A percentile compares a stretch with the other conserved stretches of the same genome.
phyloP scores from a whole-genome alignment of 2,113 vertebrate species.

The Siphamia tubifer region DNA sequence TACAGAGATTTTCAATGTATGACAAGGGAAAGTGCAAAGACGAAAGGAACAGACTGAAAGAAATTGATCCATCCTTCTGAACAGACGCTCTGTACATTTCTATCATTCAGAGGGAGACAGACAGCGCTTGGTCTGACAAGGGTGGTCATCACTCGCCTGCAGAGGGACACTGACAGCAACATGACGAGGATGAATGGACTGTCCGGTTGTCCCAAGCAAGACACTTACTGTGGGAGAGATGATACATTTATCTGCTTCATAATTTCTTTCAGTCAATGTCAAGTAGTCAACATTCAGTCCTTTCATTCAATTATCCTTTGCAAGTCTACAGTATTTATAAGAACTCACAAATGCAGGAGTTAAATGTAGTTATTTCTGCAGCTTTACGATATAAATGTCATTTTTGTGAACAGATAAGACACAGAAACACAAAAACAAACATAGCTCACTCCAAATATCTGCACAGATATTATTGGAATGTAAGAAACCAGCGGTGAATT shows the following conservation, averaged over 20 bases:
- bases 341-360: no score
- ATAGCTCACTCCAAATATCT: background rate
- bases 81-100: constrained; percentile 70
- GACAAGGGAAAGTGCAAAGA: constrained; percentile 48
- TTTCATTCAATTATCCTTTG: background rate
- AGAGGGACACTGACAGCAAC: constrained; percentile 73
- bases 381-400: background rate
- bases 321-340: no score
- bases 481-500: constrained; percentile 43
- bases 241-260: constrained; percentile 45
- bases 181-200: constrained; percentile 75
- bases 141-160: constrained; percentile 75
- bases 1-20: constrained; percentile 44
- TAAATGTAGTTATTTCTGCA: no score
- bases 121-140: constrained; percentile 57
- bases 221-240: constrained; percentile 35
- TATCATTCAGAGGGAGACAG: constrained; percentile 73
- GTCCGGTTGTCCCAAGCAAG: constrained; percentile 48
- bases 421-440: background rate
- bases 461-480: constrained; percentile 45
- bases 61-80: constrained; percentile 71
- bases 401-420: background rate
- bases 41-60: constrained; percentile 46
- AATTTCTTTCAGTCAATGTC: constrained; percentile 36
- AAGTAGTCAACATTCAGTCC: background rate